These are phyloP conservation scores for Liasis olivaceus DNA, from an alignment of 2,797 vertebrate species.

Conservation along the genomic window DNA sequence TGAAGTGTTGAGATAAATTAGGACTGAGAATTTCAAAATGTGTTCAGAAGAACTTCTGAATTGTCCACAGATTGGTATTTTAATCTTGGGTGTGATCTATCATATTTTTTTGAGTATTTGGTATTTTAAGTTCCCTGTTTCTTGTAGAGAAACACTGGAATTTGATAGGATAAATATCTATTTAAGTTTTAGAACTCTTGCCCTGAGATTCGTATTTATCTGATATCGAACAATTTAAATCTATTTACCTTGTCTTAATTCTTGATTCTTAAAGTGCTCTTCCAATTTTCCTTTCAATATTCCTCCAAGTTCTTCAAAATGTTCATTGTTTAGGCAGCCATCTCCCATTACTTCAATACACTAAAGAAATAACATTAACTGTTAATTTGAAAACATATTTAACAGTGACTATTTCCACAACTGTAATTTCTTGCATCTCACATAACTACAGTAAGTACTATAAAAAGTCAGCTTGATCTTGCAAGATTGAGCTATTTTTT, in stretches of 20 bases:
- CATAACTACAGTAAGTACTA: background rate
- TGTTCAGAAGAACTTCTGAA: background rate
- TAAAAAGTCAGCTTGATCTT: background rate
- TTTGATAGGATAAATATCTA: background rate
- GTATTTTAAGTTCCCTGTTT: background rate
- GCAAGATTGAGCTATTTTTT: background rate
- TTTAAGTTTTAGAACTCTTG: background rate
- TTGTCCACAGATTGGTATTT: background rate
- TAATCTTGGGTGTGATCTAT: background rate
- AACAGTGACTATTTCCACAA: background rate
- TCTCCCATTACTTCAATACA: constrained; percentile 98
- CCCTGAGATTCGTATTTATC: background rate
- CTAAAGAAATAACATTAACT: constrained; percentile 70
- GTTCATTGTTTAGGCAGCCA: constrained; percentile 94
- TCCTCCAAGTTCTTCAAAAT: constrained; percentile 95
- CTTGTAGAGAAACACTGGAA: background rate
- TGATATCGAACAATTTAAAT: background rate
- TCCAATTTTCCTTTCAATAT: constrained; percentile 96
- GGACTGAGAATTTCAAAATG: background rate
- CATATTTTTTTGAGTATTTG: background rate
- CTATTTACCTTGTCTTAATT: constrained; percentile 88
- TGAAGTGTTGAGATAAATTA: background rate
- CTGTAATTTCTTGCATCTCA: background rate
- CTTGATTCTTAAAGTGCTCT: constrained; percentile 99
- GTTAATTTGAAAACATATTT: background rate